Percentiles rank a stretch among this genome's conserved stretches.
phyloP scores from a whole-genome alignment of 2,888 invertebrate species.

The Rugalucina vietnamica region DNA sequence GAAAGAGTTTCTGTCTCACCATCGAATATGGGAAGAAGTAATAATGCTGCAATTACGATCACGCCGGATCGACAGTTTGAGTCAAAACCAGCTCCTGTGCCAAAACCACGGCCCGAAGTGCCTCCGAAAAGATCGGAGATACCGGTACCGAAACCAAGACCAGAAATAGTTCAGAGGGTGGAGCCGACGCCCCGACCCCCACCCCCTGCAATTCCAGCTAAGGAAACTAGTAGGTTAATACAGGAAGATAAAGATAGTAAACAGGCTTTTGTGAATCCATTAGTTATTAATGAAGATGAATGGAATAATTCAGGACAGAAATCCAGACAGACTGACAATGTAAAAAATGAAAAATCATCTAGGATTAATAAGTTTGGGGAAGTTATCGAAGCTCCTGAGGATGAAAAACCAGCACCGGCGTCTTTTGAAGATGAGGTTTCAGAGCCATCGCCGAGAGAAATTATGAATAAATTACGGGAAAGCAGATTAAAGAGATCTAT shows the following conservation, averaged over 20 bases:
- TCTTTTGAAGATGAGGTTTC: conserved; percentile 76
- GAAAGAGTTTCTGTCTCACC: conserved; percentile 57
- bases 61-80: conserved; percentile 44
- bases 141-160: conserved; percentile 70
- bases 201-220: conserved; percentile 64
- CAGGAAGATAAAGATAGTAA: conserved; percentile 38
- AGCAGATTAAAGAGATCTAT: conserved; percentile 75
- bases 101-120: conserved; percentile 71
- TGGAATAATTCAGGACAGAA: conserved; percentile 54
- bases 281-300: conserved; percentile 57
- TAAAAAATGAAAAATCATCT: conserved; percentile 55
- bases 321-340: conserved; percentile 9
- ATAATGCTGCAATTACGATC: conserved; percentile 43
- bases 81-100: conserved; percentile 64
- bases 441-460: conserved; percentile 79
- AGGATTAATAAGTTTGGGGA: conserved; percentile 40
- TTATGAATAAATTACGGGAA: conserved; percentile 79
- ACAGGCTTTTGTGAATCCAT: conserved; percentile 50
- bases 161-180: conserved; percentile 74
- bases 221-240: conserved; percentile 49
- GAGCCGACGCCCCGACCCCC: conserved; percentile 74
- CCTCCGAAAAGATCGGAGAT: conserved; percentile 63
- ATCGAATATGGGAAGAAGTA: conserved; percentile 40
- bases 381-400: conserved; percentile 55
- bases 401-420: conserved; percentile 59